Base-by-base conservation (phyloP, 1,140 invertebrate species). In the Ceratina australensis region DNA sequence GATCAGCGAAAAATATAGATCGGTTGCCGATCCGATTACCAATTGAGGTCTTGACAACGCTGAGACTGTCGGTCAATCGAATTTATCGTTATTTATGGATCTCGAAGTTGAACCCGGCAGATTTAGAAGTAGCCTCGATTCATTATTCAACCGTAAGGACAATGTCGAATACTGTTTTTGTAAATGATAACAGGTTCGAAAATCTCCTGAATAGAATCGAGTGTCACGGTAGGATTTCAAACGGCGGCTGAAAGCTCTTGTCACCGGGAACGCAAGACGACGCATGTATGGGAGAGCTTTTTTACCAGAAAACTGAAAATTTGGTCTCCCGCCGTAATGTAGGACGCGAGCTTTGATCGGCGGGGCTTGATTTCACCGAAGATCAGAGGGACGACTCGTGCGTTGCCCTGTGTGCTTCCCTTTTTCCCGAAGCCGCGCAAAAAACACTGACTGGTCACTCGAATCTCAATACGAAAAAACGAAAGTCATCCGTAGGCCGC, bases 401-500 rank as follows among this genome's bases (percentile, higher is more conserved):
- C 65, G 65, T 67, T 47, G 49, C 12, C 65, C 8, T 4, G 3
- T 33, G 33, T 7, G 18, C 16, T 22, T 28, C 66, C 52, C 56
- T 71, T 50, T 71, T 60, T 22, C 63, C 60, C 20, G 8, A 26
- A 26, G 52, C 59, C 57, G 47, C 20, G 68, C 59, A 47, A 50
- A 57, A 54, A 80, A 72, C 56, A 24, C 65, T 77, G 33, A 28
- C 49, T 33, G 75, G 63, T 82, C 67, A 77, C 68, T 67, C 56
- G 72, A 57, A 65, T 81, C 69, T 61, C 80, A 65, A 81, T 81
- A 61, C n/a, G n/a, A 61, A 81, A 79, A 72, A 16, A n/a, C 42
- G 60, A 64, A 71, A 18, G 65, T 42, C 24, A 47, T 22, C 16
- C 59, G 50, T 49, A 16, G 16, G n/a, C 26, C 26, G 15, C 24